These are phyloP conservation scores for Phrixothrix hirtus DNA, from an alignment of 2,888 invertebrate genomes.

Conservation along the genomic window DNA sequence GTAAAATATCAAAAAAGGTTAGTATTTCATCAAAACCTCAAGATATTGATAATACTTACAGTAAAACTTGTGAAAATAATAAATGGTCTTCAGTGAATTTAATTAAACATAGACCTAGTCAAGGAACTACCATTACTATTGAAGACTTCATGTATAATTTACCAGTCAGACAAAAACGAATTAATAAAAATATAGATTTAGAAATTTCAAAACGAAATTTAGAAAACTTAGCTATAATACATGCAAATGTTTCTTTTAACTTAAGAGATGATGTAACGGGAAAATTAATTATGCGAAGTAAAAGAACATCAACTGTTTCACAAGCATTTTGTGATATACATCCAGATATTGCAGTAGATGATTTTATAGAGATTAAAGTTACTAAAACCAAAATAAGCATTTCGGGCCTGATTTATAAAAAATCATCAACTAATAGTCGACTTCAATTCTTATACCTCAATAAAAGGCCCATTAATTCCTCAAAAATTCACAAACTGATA, in stretches of 20 bases:
- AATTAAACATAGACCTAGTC: constrained; percentile 60
- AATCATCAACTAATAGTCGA: constrained; percentile 53
- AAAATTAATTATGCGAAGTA: constrained; percentile 63
- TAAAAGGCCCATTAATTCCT: constrained; percentile 60
- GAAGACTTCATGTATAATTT: constrained; percentile 67
- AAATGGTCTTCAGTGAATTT: constrained; percentile 40
- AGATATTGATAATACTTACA: constrained; percentile 59
- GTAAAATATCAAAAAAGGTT: constrained; percentile 61
- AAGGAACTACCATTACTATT: constrained; percentile 74
- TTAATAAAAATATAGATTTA: constrained; percentile 61
- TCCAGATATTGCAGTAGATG: constrained; percentile 51
- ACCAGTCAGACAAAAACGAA: constrained; percentile 63
- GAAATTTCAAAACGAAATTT: constrained; percentile 64
- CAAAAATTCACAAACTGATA: constrained; percentile 58
- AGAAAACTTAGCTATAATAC: constrained; percentile 66
- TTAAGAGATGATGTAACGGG: constrained; percentile 68
- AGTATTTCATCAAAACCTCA: constrained; percentile 63
- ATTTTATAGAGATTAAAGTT: constrained; percentile 52
- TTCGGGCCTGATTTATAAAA: constrained; percentile 62
- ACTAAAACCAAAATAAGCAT: constrained; percentile 58
- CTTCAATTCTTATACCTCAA: constrained; percentile 71
- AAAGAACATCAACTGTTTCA: constrained; percentile 61
- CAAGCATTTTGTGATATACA: constrained; percentile 59
- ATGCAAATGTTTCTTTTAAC: constrained; percentile 68
- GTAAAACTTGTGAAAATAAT: constrained; percentile 56